Evolutionary conservation across 2,797 vertebrate genomes (phyloP), one percentile per base, ranked within the genome.

Genomic region (Sebastes matsubarae): DNA sequence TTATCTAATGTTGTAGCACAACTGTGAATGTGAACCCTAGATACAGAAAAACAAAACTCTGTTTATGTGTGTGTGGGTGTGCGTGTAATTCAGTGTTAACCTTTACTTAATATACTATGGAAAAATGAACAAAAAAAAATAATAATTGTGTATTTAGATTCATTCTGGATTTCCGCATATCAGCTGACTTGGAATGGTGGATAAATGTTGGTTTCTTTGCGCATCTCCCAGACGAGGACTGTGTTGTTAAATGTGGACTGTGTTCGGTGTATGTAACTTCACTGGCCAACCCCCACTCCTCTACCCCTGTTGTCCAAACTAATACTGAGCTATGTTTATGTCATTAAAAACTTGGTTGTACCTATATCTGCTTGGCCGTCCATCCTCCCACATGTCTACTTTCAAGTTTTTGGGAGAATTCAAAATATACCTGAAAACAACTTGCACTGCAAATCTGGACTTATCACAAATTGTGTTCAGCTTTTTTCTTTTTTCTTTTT

Each of bases 1-100:
- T 92, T 96, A 96, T 96, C 95, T 97, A 97, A 97, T 90, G 96
- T 96, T 97, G 97, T 99, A 97, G 97, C 97, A 96, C 97, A 97
- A 97, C 97, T 95, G 97, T 98, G 97, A 97, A 97, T 96, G 97
- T 98, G 96, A 97, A 96, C 95, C 94, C 96, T 98, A 97, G 97
- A 91, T 92, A 96, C 96, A 96, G 86, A 94, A 92, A 90, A 93
- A 80, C 75, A 68, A 81, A 86, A 86, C 89, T 91, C 89, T 36
- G 92, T 95, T 94, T 92, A 92, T 79, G 92, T 96, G 92, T 92
- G 95, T 93, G 90, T 92, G 94, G 81, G 92, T 93, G 94, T 93
- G 97, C 90, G 96, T 96, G 96, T 96, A 96, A 95, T 95, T 98
- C 96, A 97, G 96, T 97, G 97, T 99, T 96, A 96, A 94, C 95